Percentiles rank a stretch among this genome's conserved stretches.
Conservation (phyloP, 2,113 vertebrate species). For the Eublepharis macularius region DNA sequence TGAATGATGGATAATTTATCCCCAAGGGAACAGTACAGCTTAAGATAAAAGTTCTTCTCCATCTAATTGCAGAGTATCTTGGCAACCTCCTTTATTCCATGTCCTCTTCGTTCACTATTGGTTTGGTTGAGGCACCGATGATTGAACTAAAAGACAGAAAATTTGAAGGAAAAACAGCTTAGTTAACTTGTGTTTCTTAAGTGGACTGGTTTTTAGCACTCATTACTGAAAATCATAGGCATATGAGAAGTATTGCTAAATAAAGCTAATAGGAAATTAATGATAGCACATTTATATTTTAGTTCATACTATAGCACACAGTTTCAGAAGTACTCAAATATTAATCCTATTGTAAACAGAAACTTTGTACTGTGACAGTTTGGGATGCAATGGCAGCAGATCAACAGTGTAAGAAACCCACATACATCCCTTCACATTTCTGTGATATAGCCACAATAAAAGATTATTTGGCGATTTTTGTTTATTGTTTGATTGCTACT, state of each 20-base stretch:
- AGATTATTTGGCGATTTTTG: neutral
- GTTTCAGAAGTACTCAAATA: neutral
- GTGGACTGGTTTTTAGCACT: neutral
- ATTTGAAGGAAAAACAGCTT: neutral
- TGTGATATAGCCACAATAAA: neutral
- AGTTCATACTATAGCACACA: neutral
- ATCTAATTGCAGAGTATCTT: neutral
- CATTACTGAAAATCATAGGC: neutral
- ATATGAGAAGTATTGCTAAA: neutral
- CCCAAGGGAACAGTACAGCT: neutral
- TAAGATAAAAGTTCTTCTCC: too few species aligned
- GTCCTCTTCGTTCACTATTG: neutral
- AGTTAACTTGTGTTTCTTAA: neutral
- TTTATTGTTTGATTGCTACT: neutral
- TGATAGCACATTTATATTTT: neutral
- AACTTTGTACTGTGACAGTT: neutral
- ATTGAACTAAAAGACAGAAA: neutral
- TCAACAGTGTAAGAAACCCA: neutral
- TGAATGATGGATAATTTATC: neutral
- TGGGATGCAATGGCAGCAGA: neutral
- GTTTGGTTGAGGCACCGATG: neutral
- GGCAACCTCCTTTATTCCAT: neutral
- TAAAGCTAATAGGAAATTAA: neutral
- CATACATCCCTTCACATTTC: neutral
- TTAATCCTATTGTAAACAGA: neutral